These are phyloP conservation scores for Siniperca knerii DNA, from an alignment of 2,113 vertebrate species.

Conservation along the genomic window DNA sequence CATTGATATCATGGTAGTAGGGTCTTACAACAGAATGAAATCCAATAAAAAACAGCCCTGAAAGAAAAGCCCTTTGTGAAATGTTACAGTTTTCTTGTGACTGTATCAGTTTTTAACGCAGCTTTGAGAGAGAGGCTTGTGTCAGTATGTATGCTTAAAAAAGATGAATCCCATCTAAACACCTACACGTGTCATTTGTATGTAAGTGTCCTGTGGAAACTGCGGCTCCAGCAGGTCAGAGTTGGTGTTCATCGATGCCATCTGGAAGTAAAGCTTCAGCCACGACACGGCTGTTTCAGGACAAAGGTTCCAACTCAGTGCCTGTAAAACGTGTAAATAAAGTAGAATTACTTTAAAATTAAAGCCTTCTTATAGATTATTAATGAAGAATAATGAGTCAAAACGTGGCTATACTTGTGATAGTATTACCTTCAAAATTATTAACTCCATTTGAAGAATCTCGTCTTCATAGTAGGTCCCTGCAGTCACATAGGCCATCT, in stretches of 20 bases:
- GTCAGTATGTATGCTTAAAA: no score
- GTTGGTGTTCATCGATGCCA: conserved; percentile 85
- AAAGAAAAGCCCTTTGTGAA: no score
- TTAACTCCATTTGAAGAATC: conserved; percentile 92
- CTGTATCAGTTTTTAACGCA: not conserved
- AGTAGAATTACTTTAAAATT: not conserved
- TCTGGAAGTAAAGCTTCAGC: conserved; percentile 93
- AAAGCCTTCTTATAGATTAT: not conserved
- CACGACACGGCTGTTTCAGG: conserved; percentile 91
- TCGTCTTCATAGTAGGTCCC: conserved; percentile 91
- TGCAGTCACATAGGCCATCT: conserved; percentile 93
- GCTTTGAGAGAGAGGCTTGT: not conserved
- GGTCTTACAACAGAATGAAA: not conserved
- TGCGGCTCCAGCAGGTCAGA: conserved; percentile 90
- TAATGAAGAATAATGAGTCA: not conserved
- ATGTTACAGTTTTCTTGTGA: not conserved
- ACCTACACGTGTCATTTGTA: conserved; percentile 90
- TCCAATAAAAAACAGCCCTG: not conserved
- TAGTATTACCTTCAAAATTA: conserved; percentile 89
- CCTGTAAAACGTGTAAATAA: conserved; percentile 71
- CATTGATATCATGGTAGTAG: no score
- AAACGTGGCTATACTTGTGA: accelerated
- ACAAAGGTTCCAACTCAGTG: conserved; percentile 91
- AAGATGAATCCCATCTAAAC: not conserved
- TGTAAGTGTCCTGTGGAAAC: conserved; percentile 90